A percentile compares a stretch with the other conserved stretches of the same genome.
Conservation (phyloP, 2,797 vertebrate species). For the Lycodopsis pacificus region DNA sequence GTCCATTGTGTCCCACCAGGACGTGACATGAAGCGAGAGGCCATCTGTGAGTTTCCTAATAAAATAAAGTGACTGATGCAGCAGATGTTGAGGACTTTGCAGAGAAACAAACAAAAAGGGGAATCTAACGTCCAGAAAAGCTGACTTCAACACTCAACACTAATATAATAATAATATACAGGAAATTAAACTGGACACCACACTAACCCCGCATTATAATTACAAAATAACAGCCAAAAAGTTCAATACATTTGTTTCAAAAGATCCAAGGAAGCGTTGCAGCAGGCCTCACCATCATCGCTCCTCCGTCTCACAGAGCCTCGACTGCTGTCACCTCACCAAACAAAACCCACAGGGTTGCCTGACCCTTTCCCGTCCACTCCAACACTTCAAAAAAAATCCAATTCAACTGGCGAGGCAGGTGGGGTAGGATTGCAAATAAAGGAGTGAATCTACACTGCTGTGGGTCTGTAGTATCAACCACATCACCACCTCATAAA, state of each 20-base stretch:
- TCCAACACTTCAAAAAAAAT: conserved; percentile 27
- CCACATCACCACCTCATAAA: neutral
- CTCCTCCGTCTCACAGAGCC: neutral
- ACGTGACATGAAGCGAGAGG: neutral
- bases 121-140: conserved; percentile 58
- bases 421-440: neutral
- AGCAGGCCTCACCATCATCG: neutral
- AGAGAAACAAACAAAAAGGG: conserved; percentile 52
- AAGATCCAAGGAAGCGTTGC: neutral
- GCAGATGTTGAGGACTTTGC: conserved; percentile 47
- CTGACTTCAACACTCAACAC: conserved; percentile 53
- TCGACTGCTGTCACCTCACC: neutral
- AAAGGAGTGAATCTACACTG: neutral
- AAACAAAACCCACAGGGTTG: neutral
- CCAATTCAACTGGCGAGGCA: neutral
- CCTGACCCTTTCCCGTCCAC: conserved; percentile 10
- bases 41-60: conserved; percentile 17
- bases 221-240: neutral
- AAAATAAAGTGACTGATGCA: conserved; percentile 41
- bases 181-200: conserved; percentile 61
- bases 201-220: conserved; percentile 44
- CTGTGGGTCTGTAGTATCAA: neutral
- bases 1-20: neutral
- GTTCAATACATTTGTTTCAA: neutral
- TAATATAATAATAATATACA: conserved; percentile 32